phyloP scores from a whole-genome alignment of 2,888 invertebrate species.

The Acrobasis suavella region DNA sequence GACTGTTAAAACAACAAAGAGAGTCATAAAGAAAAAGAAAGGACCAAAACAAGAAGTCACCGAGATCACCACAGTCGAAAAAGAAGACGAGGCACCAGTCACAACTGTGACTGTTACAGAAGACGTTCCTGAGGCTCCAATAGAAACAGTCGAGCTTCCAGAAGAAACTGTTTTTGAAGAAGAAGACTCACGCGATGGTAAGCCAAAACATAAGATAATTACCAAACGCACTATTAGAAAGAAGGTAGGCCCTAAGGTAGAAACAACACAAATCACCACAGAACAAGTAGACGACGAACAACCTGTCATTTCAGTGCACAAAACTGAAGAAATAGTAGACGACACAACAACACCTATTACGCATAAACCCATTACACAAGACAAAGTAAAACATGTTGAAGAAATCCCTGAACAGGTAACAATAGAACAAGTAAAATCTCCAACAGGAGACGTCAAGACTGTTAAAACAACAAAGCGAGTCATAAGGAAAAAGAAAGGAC shows the following conservation, averaged over 20 bases:
- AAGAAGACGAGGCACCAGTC: slow-evolving; percentile 56
- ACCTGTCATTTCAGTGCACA: slow-evolving; percentile 34
- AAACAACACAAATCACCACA: slow-evolving; percentile 44
- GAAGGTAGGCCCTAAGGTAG: slow-evolving; percentile 30
- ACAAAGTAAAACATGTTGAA: slow-evolving; percentile 32
- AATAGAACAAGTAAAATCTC: slow-evolving; percentile 33
- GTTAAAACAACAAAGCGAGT: slow-evolving; percentile 34
- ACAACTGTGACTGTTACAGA: slow-evolving; percentile 52
- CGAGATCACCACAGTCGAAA: slow-evolving; percentile 65
- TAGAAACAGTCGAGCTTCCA: slow-evolving; percentile 46
- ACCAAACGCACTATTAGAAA: slow-evolving; percentile 34
- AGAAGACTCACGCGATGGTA: slow-evolving; percentile 30
- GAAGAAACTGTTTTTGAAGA: slow-evolving; percentile 46
- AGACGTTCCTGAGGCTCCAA: slow-evolving; percentile 50
- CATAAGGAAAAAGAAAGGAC: slow-evolving; percentile 56
- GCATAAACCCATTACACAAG: slow-evolving; percentile 24
- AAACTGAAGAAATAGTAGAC: slow-evolving; percentile 38
- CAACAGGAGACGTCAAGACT: slow-evolving; percentile 30
- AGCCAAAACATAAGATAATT: slow-evolving; percentile 29
- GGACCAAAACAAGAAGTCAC: slow-evolving; percentile 68
- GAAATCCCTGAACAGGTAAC: slow-evolving; percentile 32
- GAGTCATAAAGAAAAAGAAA: slow-evolving; percentile 64
- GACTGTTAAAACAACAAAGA: slow-evolving; percentile 60
- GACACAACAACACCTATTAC: slow-evolving; percentile 33
- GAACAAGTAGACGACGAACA: slow-evolving; percentile 32